Evolutionary conservation across 2,888 invertebrate species (phyloP), one percentile per base, ranked within the genome.

Genomic region (Ectropis crepuscularia): DNA sequence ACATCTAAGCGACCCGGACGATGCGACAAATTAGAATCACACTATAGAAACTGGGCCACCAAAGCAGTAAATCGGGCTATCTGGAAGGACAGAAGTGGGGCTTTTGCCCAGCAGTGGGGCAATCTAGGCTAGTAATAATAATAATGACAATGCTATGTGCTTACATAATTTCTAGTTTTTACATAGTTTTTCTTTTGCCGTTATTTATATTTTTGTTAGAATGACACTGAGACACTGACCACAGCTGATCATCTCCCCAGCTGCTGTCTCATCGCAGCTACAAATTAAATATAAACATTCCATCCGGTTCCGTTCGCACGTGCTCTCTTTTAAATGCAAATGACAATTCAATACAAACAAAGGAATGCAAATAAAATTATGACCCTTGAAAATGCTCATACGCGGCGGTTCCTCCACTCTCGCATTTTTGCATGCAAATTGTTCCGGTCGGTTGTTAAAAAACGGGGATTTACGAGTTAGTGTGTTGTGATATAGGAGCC

Each of bases 351-450:
- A 64, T 64, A 53, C 57, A 58, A 54, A 63, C 63, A 59, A 64
- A 59, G 50, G 63, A 51, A 64, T 55, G 63, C 55, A 64, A 64
- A 59, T 64, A 64, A 51, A 64, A 57, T 63, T 58, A 63, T 38
- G 16, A 58, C 49, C 63, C 58, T 41, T 58, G 50, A 63, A 63
- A 58, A 63, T 51, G 8, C 46, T 62, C 47, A 41, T 53, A 53
- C 62, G 43, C 54, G 55, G 57, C 53, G 53, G 11, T n/a, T 8
- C 16, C 50, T 54, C 59, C 49, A 58, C 53, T 45, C 51, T 46
- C 43, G 47, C 63, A 49, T 59, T 59, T 63, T 64, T 59, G 38
- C 50, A 60, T 59, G 59, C 46, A 59, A 59, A 59, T 64, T 41
- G 53, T 55, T 16, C 37, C 51, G 58, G 37, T 16, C 9, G 49